Conservation (phyloP, 2,113 vertebrate genomes). For the Sebastes schlegelii region DNA sequence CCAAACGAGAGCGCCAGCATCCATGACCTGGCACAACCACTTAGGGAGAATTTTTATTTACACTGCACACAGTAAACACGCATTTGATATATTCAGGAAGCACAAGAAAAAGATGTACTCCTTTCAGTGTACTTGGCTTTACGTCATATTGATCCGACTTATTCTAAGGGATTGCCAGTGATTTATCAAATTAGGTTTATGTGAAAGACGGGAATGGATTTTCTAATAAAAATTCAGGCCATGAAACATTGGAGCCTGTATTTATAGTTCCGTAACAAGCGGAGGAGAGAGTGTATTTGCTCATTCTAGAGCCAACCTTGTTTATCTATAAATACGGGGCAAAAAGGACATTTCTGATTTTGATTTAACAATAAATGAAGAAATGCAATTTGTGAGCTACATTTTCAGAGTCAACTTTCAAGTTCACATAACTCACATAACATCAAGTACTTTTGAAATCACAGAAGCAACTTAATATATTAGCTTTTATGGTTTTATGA, state of each 20-base stretch:
- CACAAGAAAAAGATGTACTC: background rate
- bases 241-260: conserved; percentile 7
- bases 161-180: conserved; percentile 10
- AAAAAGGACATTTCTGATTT: conserved; percentile 16
- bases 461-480: background rate
- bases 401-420: background rate
- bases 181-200: conserved; percentile 41
- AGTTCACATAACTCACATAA: background rate
- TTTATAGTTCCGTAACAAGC: conserved; percentile 13
- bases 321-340: background rate
- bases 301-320: background rate
- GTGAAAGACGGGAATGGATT: conserved; percentile 5
- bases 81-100: conserved; percentile 38
- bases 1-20: conserved; percentile 65
- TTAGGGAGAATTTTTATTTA: conserved; percentile 64
- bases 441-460: background rate
- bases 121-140: conserved; percentile 31
- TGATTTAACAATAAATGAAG: background rate
- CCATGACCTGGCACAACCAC: conserved; percentile 65
- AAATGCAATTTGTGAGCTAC: background rate
- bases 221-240: conserved; percentile 24
- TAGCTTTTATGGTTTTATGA: background rate
- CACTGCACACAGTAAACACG: conserved; percentile 60
- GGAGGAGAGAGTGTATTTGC: conserved; percentile 1
- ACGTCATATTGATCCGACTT: conserved; percentile 58